These are phyloP conservation scores for Leucopsar rothschildi DNA, from an alignment of 2,113 vertebrate genomes.

Conservation along the genomic window DNA sequence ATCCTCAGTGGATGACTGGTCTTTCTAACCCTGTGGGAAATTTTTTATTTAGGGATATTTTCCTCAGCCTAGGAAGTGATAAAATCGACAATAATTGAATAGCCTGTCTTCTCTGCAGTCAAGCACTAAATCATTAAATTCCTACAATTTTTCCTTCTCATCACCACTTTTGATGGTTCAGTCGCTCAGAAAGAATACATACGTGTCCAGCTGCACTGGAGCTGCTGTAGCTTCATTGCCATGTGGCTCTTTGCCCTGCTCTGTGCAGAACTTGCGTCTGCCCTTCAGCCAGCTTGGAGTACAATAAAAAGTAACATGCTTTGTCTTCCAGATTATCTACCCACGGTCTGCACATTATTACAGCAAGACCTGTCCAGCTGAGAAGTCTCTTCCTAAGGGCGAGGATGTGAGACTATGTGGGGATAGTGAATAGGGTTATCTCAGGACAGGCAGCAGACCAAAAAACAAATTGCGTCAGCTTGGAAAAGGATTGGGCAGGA, in stretches of 20 bases:
- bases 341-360: not conserved
- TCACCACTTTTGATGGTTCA: not conserved
- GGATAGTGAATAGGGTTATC: not conserved
- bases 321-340: not conserved
- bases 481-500: conserved; percentile 32
- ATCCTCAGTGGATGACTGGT: not conserved
- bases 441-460: conserved; percentile 33
- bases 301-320: not conserved
- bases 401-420: not conserved
- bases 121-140: not conserved
- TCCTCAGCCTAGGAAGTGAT: not conserved
- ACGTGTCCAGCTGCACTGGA: rapidly evolving
- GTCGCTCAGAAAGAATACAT: not conserved
- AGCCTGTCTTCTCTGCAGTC: not conserved
- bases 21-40: not conserved
- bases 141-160: not conserved
- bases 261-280: not conserved
- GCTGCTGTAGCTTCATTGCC: not conserved
- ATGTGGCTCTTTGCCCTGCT: not conserved
- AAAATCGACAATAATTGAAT: not conserved
- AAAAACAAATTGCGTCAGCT: conserved; percentile 49
- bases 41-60: not conserved
- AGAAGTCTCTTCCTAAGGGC: not conserved
- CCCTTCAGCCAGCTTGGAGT: not conserved
- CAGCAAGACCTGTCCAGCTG: not conserved